Conservation (phyloP, 1,140 invertebrate genomes). For the Conopomorpha cramerella region DNA sequence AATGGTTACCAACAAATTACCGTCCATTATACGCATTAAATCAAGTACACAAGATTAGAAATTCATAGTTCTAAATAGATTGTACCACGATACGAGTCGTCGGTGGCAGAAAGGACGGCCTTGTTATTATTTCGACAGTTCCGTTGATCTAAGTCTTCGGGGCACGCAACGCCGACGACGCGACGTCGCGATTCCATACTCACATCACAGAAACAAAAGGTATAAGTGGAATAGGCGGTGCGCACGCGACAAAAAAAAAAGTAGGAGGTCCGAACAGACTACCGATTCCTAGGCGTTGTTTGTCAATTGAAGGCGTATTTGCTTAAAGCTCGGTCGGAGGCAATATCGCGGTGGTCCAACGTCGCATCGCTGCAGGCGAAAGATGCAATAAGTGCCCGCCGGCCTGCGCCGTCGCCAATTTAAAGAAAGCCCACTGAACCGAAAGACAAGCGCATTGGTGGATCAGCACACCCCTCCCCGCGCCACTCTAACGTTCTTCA, state of each 20-base stretch:
- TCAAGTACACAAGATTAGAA: constrained; percentile 33
- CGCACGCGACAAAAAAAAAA: too few relatives aligned
- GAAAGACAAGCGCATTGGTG: constrained; percentile 62
- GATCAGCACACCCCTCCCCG: constrained; percentile 41
- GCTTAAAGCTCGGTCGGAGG: constrained; percentile 53
- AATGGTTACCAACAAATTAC: constrained; percentile 19
- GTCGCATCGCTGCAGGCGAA: constrained; percentile 45
- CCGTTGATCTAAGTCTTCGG: constrained; percentile 40
- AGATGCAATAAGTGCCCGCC: constrained; percentile 53
- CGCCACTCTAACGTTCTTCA: constrained; percentile 45
- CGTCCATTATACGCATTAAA: constrained; percentile 23
- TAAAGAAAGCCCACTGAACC: constrained; percentile 63
- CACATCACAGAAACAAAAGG: too few relatives aligned
- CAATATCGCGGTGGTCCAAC: constrained; percentile 54
- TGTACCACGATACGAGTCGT: constrained; percentile 23
- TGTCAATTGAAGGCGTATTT: constrained; percentile 53
- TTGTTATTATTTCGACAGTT: constrained; percentile 48
- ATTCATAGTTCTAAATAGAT: constrained; percentile 28
- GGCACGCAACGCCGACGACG: constrained; percentile 53
- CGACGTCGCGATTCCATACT: too few relatives aligned
- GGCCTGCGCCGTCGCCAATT: constrained; percentile 56
- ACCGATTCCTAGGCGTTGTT: too few relatives aligned
- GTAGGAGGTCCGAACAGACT: too few relatives aligned
- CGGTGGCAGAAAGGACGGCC: constrained; percentile 26
- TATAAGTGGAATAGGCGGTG: too few relatives aligned